Evolutionary conservation across 2,797 vertebrate genomes (phyloP), one percentile per base, ranked within the genome.

Genomic region (Eospalax fontanierii): DNA sequence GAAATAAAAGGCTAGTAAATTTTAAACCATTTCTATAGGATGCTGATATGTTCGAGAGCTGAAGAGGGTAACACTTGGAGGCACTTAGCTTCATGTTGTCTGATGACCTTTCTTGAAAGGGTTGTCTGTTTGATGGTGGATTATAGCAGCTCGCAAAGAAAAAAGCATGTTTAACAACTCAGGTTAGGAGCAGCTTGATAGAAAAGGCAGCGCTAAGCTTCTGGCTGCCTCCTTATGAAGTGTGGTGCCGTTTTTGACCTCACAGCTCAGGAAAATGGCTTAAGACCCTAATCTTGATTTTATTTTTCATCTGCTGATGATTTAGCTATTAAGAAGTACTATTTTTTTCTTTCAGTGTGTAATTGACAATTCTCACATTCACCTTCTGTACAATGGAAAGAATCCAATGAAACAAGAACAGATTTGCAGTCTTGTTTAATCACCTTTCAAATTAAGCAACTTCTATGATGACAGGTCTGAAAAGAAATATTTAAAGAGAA

Each of bases 271-370:
- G 46, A 40, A 92, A 93, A 66, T 89, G 33, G 89, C 80, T 79
- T 85, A 78, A 94, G 63, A 92, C 71, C 54, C 15, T 65, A 89
- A 30, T 76, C 85, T 89, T 43, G 1, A 63, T 90, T 95, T 73
- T 92, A 26, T 90, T 93, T 93, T 83, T 79, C 50, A 80, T 87
- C 83, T 84, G 19, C 68, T 84, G 76, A 89, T 84, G 57, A 90
- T 26, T 89, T 81, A 59, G 24, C 40, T 74, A 65, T 84, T 84
- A 18, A 63, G 63, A 89, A 83, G 40, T 66, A 70, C 26, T 86
- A 35, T 21, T 66, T 35, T 50, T 92, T 68, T 30, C 35, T 90
- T 91, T 87, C 28, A 90, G 65, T 68, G 1, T 81, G 1, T 89
- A 81, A 50, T 15, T 83, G 66, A 19, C n/a, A 76, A 18, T 91